phyloP scores from a whole-genome alignment of 2,888 invertebrate genomes.

The Melitaea athalia region DNA sequence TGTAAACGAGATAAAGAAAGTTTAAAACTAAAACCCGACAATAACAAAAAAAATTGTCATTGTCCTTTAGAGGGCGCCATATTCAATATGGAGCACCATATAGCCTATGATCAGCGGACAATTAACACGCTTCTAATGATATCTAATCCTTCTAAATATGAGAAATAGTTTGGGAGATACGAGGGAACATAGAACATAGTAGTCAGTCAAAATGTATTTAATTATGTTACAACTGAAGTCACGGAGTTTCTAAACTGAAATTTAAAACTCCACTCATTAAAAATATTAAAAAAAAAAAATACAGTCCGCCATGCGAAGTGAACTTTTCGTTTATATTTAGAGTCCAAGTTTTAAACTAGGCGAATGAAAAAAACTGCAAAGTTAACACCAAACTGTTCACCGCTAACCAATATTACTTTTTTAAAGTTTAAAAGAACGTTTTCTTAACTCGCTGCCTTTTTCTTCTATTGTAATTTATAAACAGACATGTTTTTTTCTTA shows the following conservation, averaged over 20 bases:
- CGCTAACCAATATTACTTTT: constrained; percentile 36
- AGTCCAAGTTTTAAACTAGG: constrained; percentile 26
- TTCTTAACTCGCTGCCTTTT: constrained; percentile 19
- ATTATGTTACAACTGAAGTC: not conserved
- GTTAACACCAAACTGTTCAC: constrained; percentile 34
- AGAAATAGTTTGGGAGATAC: no score
- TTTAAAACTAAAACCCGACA: no score
- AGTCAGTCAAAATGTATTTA: not conserved
- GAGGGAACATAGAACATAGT: not conserved
- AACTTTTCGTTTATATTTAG: constrained; percentile 27
- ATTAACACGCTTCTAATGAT: no score
- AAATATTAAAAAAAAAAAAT: constrained; percentile 12
- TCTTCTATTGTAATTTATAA: constrained; percentile 1
- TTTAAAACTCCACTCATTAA: constrained; percentile 9
- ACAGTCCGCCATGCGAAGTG: not conserved
- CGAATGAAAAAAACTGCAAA: constrained; percentile 35
- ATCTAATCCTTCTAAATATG: no score
- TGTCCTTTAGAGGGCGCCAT: no score
- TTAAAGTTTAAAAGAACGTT: constrained; percentile 26
- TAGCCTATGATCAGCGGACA: no score
- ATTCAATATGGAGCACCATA: no score
- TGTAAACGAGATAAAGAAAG: no score
- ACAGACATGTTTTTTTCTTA: not conserved
- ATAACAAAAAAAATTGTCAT: no score
- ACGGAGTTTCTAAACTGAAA: not conserved